Conservation (phyloP, 2,888 invertebrate genomes). For the Heliconius sara region DNA sequence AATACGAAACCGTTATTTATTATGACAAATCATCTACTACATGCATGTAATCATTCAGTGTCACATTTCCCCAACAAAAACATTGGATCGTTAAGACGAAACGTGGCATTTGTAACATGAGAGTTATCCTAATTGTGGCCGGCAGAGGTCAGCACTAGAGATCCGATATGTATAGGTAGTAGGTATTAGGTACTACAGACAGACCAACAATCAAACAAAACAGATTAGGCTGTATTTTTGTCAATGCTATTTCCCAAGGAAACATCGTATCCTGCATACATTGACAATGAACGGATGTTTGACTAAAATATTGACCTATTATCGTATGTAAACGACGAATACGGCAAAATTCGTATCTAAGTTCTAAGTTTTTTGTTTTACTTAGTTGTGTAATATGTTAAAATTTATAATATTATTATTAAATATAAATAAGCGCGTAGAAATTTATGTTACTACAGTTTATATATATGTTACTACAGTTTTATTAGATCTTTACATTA, state of each 20-base stretch:
- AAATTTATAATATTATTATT: background rate
- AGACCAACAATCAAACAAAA: conserved; percentile 12
- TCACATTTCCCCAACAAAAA: conserved; percentile 30
- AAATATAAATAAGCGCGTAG: background rate
- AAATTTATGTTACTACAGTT: background rate
- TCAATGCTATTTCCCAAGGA: conserved; percentile 36
- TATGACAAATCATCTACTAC: conserved; percentile 3
- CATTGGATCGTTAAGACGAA: conserved; percentile 29
- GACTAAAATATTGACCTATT: conserved; percentile 66
- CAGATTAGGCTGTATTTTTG: conserved; percentile 21
- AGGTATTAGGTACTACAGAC: background rate
- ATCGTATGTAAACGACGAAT: conserved; percentile 47
- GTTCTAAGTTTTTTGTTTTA: background rate
- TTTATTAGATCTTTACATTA: background rate
- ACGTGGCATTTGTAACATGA: conserved; percentile 26
- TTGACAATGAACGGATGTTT: conserved; percentile 63
- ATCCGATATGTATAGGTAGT: conserved; percentile 13
- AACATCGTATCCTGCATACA: conserved; percentile 46
- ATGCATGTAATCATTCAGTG: conserved; percentile 16
- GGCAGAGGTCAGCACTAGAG: conserved; percentile 32
- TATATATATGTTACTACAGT: background rate
- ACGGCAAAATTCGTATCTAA: background rate
- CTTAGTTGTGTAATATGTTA: no score
- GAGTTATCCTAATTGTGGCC: conserved; percentile 35
- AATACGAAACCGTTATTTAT: conserved; percentile 27